phyloP scores from a whole-genome alignment of 1,140 invertebrate species.

The Formica selysi region DNA sequence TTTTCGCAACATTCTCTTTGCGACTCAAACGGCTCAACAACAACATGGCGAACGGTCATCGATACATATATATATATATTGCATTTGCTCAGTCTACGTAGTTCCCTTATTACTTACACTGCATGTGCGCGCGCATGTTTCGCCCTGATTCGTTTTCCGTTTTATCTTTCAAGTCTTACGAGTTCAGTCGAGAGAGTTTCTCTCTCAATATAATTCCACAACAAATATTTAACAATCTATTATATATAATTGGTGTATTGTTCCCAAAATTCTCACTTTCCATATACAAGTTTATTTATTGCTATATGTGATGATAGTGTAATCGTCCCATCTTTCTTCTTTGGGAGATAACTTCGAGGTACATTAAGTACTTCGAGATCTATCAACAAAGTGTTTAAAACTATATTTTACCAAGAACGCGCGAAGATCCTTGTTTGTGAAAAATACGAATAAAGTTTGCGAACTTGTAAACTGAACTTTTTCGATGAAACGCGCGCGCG shows the following conservation, averaged over 20 bases:
- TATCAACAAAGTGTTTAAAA: neutral
- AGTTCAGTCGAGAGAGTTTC: neutral
- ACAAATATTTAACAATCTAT: slow-evolving; percentile 22
- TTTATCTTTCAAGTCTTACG: neutral
- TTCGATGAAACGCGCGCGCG: slow-evolving; percentile 42
- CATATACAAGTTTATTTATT: slow-evolving; percentile 7
- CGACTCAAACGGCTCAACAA: slow-evolving; percentile 82
- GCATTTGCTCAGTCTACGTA: slow-evolving; percentile 87
- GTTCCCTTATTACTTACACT: slow-evolving; percentile 80
- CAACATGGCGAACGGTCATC: slow-evolving; percentile 85
- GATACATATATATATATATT: slow-evolving; percentile 82
- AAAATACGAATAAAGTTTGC: neutral
- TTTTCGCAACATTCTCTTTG: slow-evolving; percentile 23
- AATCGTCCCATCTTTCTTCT: neutral
- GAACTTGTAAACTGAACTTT: too few species aligned
- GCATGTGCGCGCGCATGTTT: slow-evolving; percentile 64
- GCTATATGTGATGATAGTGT: neutral
- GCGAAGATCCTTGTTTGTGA: neutral
- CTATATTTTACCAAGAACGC: neutral
- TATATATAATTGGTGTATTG: slow-evolving; percentile 7
- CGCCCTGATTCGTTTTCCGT: slow-evolving; percentile 33
- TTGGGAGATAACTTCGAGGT: slow-evolving; percentile 1
- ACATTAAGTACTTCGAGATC: neutral
- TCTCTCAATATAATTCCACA: neutral
- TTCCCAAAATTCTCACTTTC: neutral